Evolutionary conservation across 2,113 vertebrate genomes (phyloP), one percentile per base, ranked within the genome.

Genomic region (Machaerirhynchus nigripectus): DNA sequence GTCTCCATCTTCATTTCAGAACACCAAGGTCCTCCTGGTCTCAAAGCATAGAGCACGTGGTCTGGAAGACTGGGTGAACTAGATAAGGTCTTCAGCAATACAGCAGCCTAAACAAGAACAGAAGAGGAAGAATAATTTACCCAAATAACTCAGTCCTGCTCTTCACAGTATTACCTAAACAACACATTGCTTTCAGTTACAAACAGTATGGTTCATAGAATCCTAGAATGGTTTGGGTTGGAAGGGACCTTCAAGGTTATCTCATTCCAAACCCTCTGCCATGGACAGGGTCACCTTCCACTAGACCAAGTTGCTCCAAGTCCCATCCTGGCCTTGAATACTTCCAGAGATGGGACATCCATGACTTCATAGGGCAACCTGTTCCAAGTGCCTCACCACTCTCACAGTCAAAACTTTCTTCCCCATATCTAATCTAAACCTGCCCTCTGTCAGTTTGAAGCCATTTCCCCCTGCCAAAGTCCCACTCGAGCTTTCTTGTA

Each of bases 1-100:
- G 99, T 98, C 97, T 99, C 99, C 99, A 99, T 99, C 98, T 99
- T 99, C 98, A 99, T 99, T 98, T 98, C 98, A 99, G 93, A 98
- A 94, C 96, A 97, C 96, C 93, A 87, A 96, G 94, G 96, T 98
- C 96, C 71, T 89, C 52, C 91, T 78, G 92, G 97, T 97, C 95
- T 97, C 98, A 98, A 89, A 98, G 97, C 97, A 98, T 98, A 96
- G 97, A 98, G 97, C 96, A 97, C 96, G 61, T 63, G n/a, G 96
- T 91, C 91, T 87, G 53, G 60, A 81, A 93, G 96, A 89, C 85
- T 52, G 31, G 68, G 40, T 84, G 84, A 96, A 91, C 57, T 92
- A 95, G 85, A 84, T 67, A 69, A 14, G 68, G 92, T 89, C 93
- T 91, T 97, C 96, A 96, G 95, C 91, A 93, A 93, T 33, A 93